Conservation (phyloP, 2,888 invertebrate species). For the Erebia ligea region DNA sequence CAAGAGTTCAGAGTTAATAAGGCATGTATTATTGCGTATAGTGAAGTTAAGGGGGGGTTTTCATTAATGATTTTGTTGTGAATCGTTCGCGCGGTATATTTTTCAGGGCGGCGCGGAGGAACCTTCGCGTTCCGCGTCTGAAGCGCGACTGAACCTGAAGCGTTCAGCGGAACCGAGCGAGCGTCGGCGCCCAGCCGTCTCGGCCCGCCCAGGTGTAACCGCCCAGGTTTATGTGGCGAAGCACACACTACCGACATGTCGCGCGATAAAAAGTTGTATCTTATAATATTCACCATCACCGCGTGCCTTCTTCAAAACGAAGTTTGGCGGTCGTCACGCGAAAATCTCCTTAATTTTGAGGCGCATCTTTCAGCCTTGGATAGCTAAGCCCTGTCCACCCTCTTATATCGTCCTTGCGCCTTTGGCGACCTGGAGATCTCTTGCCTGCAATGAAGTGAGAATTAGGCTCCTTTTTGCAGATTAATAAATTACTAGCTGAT, state of each 20-base stretch:
- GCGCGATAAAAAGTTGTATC: neutral
- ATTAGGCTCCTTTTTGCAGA: too few species aligned
- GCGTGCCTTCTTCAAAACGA: too few species aligned
- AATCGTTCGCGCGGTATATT: conserved; percentile 51
- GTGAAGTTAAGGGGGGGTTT: conserved; percentile 50
- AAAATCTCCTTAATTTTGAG: too few species aligned
- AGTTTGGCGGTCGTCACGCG: too few species aligned
- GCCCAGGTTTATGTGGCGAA: conserved; percentile 26
- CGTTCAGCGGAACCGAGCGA: conserved; percentile 17
- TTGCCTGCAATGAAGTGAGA: too few species aligned
- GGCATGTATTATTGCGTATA: conserved; percentile 52
- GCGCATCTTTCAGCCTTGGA: too few species aligned
- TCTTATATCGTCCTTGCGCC: too few species aligned
- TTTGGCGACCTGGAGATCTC: too few species aligned
- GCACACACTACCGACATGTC: conserved; percentile 3
- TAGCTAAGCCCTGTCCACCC: too few species aligned
- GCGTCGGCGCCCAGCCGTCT: conserved; percentile 58
- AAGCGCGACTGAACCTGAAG: conserved; percentile 62
- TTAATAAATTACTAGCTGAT: too few species aligned
- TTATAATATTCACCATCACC: neutral
- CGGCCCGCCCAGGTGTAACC: conserved; percentile 54
- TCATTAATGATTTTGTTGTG: conserved; percentile 63
- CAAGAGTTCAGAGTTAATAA: conserved; percentile 44
- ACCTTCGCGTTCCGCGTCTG: conserved; percentile 51
- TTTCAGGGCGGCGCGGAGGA: conserved; percentile 37